Base-by-base conservation (phyloP, 1,140 invertebrate genomes). In the Melipona quadrifasciata region DNA sequence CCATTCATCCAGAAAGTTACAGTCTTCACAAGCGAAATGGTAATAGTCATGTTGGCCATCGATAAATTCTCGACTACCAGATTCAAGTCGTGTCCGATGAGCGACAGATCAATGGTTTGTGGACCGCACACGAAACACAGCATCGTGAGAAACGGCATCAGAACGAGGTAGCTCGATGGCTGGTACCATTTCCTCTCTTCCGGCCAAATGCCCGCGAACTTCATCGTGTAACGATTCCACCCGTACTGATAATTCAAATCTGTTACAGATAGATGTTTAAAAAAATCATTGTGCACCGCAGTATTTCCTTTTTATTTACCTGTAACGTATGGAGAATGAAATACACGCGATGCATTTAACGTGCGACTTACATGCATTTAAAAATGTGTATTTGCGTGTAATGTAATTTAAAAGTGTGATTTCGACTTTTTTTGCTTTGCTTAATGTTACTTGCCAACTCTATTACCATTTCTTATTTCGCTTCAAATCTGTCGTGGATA, bases 31-130 rank as follows among this genome's bases (percentile, higher is more conserved):
- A 89, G 0, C 1, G 80, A 65, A 24, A 89, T 71, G 0, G 67
- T 74, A 39, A 89, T 39, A 0, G 87, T 73, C 39, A 90, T 10
- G 0, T 90, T 90, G 19, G 0, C 39, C 39, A 11, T 85, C 11
- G 87, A 82, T 0, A 91, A 47, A 47, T 90, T 91, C 39, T 90
- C 83, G 12, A 87, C n/a, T 19, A 87, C n/a, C n/a, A 64, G 16
- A 14, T 89, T 64, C 12, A 90, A 53, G 58, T 90, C 70, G 2
- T 64, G 27, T 57, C 74, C 84, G 2, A 89, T 71, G 0, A 55
- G 19, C 0, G 53, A 10, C 10, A 90, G 53, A 61, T 88, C 80
- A 12, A 72, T 21, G 0, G 82, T 87, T 58, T 90, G 87, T 0
- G 87, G 82, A 2, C 17, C 16, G 12, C 31, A 68, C 1, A 53